Evolutionary conservation across 2,797 vertebrate genomes (phyloP).

Genomic region (Craterocephalus amniculus): DNA sequence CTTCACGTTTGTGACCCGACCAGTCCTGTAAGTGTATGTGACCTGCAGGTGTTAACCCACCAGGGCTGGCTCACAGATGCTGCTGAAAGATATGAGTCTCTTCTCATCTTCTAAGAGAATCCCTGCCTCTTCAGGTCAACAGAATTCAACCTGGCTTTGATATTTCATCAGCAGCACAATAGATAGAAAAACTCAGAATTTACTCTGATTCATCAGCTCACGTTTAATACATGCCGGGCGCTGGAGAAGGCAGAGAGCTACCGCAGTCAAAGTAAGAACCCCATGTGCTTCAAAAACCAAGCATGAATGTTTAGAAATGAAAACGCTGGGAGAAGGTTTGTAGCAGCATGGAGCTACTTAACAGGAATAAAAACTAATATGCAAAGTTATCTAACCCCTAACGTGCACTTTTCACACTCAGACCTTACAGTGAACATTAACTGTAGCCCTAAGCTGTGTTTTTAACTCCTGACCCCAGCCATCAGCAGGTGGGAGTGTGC

Average conservation of each 20-base stretch:
- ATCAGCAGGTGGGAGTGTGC: not conserved
- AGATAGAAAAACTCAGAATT: no score
- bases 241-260: not conserved
- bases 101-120: not conserved
- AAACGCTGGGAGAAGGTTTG: not conserved
- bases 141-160: not conserved
- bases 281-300: not conserved
- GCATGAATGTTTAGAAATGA: not conserved
- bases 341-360: no score
- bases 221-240: not conserved
- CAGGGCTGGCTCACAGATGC: not conserved
- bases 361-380: not conserved
- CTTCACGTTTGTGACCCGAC: not conserved
- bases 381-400: not conserved
- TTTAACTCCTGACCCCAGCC: not conserved
- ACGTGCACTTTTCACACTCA: not conserved
- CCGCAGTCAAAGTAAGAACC: not conserved
- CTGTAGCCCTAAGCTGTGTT: not conserved
- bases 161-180: not conserved
- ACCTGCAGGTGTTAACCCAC: slow-evolving; percentile 18
- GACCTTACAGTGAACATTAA: no score
- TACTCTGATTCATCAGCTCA: not conserved
- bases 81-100: not conserved
- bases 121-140: not conserved
- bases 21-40: slow-evolving; percentile 16